phyloP scores from a whole-genome alignment of 2,113 vertebrate genomes.

The Pomatostomus ruficeps region DNA sequence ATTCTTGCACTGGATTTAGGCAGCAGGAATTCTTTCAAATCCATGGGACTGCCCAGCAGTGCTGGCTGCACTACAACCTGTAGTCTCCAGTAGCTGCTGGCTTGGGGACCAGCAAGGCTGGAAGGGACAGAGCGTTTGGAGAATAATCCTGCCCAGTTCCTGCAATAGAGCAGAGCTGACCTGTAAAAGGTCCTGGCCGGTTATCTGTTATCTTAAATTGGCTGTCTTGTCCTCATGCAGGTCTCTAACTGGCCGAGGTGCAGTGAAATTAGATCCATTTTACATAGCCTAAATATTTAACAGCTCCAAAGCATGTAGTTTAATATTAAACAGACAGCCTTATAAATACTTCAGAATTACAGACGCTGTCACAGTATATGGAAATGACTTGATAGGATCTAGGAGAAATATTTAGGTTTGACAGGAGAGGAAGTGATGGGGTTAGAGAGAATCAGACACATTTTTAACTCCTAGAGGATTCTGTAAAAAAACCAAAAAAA shows the following conservation, averaged over 20 bases:
- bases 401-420: constrained; percentile 37
- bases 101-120: background rate
- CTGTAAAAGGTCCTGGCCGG: background rate
- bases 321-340: constrained; percentile 48
- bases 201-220: background rate
- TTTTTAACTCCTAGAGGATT: background rate
- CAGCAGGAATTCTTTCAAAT: background rate
- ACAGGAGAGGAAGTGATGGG: constrained; percentile 12
- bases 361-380: constrained; percentile 28
- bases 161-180: background rate
- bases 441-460: background rate
- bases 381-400: constrained; percentile 20
- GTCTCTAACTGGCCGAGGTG: background rate
- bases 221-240: background rate
- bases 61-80: background rate
- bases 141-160: background rate
- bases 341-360: constrained; percentile 50
- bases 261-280: constrained; percentile 34
- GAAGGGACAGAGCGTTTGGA: background rate
- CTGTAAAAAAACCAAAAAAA: background rate
- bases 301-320: constrained; percentile 11
- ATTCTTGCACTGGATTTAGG: background rate
- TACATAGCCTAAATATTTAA: constrained; percentile 40
- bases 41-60: background rate
- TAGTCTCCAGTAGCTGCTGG: background rate